These are phyloP conservation scores for Onychomys arenicola DNA, from an alignment of 2,797 vertebrate genomes.

Conservation along the genomic window DNA sequence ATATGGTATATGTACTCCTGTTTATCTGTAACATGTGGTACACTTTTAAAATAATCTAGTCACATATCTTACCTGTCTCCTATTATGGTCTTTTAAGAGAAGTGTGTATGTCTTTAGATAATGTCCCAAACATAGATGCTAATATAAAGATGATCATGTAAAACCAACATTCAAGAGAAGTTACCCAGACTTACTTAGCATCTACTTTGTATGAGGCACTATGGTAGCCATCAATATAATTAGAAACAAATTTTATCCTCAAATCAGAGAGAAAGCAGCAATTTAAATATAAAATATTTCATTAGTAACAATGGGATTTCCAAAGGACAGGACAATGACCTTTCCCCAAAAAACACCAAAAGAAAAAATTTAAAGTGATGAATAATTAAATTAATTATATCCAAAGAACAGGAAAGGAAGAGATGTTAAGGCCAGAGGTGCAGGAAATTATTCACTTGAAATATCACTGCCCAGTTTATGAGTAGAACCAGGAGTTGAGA, in stretches of 20 bases:
- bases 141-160: not conserved
- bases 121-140: not conserved
- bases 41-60: not conserved
- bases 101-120: not conserved
- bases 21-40: not conserved
- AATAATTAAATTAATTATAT: not conserved
- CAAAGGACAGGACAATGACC: not conserved
- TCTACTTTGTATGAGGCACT: not conserved
- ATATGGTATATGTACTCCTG: not conserved
- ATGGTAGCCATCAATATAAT: not conserved
- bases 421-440: not conserved
- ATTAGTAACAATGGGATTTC: not conserved
- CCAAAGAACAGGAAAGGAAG: not conserved
- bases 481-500: not conserved
- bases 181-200: not conserved
- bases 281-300: constrained; percentile 21
- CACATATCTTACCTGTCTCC: not conserved
- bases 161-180: not conserved
- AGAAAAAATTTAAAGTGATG: not conserved
- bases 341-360: not conserved
- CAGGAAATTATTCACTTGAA: not conserved
- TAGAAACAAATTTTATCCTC: not conserved
- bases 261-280: not conserved
- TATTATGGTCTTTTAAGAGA: not conserved
- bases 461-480: not conserved